Percentiles rank a stretch among this genome's conserved stretches.
phyloP scores from a whole-genome alignment of 2,797 vertebrate genomes.

The Amniataba percoides region DNA sequence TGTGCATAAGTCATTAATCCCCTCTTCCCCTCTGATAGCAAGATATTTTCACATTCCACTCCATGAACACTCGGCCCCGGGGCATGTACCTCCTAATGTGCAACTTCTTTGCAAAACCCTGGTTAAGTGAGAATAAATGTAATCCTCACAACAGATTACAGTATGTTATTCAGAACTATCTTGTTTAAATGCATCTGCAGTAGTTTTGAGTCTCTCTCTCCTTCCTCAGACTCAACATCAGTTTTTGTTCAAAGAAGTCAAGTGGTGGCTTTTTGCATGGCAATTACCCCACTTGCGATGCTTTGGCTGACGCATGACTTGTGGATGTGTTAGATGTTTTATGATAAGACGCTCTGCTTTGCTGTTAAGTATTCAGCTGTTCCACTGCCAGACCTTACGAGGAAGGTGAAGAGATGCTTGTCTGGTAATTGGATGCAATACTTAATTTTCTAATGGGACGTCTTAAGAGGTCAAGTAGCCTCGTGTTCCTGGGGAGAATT shows the following conservation, averaged over 20 bases:
- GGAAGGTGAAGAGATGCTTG: constrained; percentile 73
- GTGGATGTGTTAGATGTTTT: constrained; percentile 58
- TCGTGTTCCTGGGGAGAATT: constrained; percentile 54
- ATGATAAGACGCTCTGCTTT: constrained; percentile 46
- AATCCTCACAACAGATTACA: constrained; percentile 42
- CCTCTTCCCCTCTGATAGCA: constrained; percentile 11
- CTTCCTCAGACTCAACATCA: constrained; percentile 23
- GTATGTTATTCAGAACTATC: constrained; percentile 7
- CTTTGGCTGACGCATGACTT: constrained; percentile 31
- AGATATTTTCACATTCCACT: constrained; percentile 43
- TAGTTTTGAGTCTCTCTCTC: background rate
- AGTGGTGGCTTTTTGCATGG: constrained; percentile 41
- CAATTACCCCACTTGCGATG: constrained; percentile 38
- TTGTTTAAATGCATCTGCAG: constrained; percentile 22
- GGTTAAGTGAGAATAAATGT: constrained; percentile 42
- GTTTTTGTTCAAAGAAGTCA: constrained; percentile 47
- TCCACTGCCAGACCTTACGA: constrained; percentile 51
- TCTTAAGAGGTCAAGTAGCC: constrained; percentile 72
- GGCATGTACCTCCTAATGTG: constrained; percentile 41
- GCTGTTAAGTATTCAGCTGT: constrained; percentile 63
- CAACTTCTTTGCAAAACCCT: constrained; percentile 25
- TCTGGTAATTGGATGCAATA: constrained; percentile 76
- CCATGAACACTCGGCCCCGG: constrained; percentile 35
- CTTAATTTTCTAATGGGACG: constrained; percentile 74
- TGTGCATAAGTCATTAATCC: constrained; percentile 20